Percentiles rank a stretch among this genome's conserved stretches.
Conservation (phyloP, 2,113 vertebrate genomes). For the Phyllostomus discolor region DNA sequence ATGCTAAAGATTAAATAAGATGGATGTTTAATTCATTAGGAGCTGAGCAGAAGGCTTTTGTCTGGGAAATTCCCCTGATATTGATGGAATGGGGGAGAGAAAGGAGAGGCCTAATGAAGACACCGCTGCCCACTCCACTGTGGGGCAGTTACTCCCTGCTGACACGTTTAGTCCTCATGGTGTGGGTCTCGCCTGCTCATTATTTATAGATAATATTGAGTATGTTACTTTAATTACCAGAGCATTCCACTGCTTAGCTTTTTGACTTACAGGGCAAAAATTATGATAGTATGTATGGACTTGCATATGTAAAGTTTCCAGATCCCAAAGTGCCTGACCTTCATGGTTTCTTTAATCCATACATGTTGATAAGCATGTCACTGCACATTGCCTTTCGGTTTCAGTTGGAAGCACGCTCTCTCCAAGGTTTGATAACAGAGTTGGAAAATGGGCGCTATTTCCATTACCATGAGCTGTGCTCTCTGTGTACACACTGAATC, state of each 20-base stretch:
- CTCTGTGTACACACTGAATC: neutral
- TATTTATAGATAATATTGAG: conserved; percentile 37
- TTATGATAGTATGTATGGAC: neutral
- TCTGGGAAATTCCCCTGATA: neutral
- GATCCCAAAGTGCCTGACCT: neutral
- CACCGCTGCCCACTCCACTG: neutral
- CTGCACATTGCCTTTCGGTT: conserved; percentile 43
- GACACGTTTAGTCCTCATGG: neutral
- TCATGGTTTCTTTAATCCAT: neutral
- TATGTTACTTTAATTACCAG: neutral
- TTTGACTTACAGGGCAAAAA: neutral
- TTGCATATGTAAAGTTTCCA: neutral
- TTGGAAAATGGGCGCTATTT: neutral
- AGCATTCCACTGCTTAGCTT: neutral
- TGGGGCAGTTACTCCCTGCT: neutral
- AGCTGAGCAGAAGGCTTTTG: conserved; percentile 23
- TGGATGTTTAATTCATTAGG: neutral
- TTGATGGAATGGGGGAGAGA: neutral
- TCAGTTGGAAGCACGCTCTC: conserved; percentile 46
- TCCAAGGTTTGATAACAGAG: conserved; percentile 44
- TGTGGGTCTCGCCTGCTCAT: neutral
- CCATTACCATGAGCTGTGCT: neutral
- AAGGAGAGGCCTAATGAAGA: neutral
- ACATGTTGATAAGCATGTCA: conserved; percentile 53
- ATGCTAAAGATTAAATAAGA: neutral